Evolutionary conservation across 2,113 vertebrate species (phyloP), one percentile per base, ranked within the genome.

Genomic region (Triplophysa siluroides): DNA sequence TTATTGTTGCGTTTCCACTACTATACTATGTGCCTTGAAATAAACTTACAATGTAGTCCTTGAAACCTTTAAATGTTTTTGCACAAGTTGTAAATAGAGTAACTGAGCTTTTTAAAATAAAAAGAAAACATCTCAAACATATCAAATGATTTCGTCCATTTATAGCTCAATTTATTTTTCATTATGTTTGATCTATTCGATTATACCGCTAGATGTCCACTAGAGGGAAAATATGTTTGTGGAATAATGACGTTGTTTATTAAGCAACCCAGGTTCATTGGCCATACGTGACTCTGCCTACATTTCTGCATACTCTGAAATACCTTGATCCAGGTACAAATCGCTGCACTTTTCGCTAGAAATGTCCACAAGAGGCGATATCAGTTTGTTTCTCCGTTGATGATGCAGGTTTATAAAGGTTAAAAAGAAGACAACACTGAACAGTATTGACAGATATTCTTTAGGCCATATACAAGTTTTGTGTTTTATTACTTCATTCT

Each of bases 11-110:
- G 43, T 86, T 90, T 90, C 84, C 90, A 90, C 92, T 86, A 89
- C 87, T 76, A 92, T 92, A 90, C 89, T 94, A 94, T 89, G 93
- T 94, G 93, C 93, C 93, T 94, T 94, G 91, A 94, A 91, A 91
- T 92, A 85, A 92, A 93, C 89, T 92, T 92, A 94, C 92, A 93
- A 92, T 93, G 92, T 93, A 92, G 91, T 93, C 91, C 90, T 92
- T 92, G 88, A 93, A 92, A 93, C 91, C 90, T 93, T 92, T 92
- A 92, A 93, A 92, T 92, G 92, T 93, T 93, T 92, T 94, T 94
- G 92, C 93, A 93, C 92, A 94, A 92, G 91, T 90, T 93, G 92
- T 94, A 93, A 90, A 93, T 93, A 94, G 89, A 90, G 87, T 91
- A 89, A 87, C 92, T 89, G 91, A 91, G 89, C 87, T 90, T 92